Base-by-base conservation (phyloP, 2,113 vertebrate genomes). In the Myodes glareolus region DNA sequence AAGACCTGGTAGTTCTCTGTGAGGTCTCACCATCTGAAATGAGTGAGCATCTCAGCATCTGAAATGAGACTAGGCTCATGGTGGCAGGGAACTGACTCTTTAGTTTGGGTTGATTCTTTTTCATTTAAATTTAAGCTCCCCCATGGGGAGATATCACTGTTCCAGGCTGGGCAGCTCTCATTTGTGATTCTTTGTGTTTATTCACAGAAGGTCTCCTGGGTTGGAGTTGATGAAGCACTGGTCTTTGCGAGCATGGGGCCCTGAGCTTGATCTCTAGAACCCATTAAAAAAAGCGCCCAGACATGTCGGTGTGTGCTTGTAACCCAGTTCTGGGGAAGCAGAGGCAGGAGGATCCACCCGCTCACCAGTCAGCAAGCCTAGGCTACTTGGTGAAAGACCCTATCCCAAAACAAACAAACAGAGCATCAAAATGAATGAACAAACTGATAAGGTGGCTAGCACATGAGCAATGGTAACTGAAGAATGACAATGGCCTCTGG, bases 101-200 rank as follows among this genome's bases (percentile, higher is more conserved):
- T n/a, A 0, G 8, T 52, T 81, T 63, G 10, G 31, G 67, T 94
- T 21, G 13, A 70, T 36, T 91, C 63, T 39, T 58, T 63, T 31
- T 80, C 29, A 91, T 47, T 85, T 45, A 55, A 58, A 75, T 70
- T 4, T 36, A 65, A 76, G 82, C 8, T 45, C 70, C 52, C 36
- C 1, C 42, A 0, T 2, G 61, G 73, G 61, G 72, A 23, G 72
- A 16, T 47, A 33, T 68, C 31, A 63, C 42, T 1, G 0, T 4
- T 1, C 7, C 3, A 39, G 68, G 36, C 11, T 42, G 13, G 5
- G 58, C 12, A 45, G 50, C 1, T 75, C 5, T 3, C 2, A 17
- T 9, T 65, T 39, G 8, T 58, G 42, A 33, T 7, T 91, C 42
- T 94, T 33, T 39, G 33, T 68, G n/a, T 75, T 36, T 36, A 14